These are phyloP conservation scores for Lepidotrigona ventralis DNA, from an alignment of 1,140 invertebrate genomes.

Conservation along the genomic window DNA sequence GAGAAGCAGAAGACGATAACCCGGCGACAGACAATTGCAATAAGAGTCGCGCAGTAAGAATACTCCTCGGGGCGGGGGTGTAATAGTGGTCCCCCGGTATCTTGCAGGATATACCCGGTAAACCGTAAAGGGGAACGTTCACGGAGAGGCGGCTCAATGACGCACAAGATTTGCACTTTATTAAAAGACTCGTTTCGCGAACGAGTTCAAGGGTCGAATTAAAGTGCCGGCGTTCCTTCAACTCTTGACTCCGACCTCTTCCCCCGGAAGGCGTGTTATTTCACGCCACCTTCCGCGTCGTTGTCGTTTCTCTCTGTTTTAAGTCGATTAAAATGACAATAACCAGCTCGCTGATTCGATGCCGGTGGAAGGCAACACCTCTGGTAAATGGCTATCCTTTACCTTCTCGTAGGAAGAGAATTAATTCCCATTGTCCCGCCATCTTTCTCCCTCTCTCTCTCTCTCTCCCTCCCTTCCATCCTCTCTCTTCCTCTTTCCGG, in stretches of 20 bases:
- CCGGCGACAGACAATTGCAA: slow-evolving; percentile 46
- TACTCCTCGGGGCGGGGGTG: slow-evolving; percentile 22
- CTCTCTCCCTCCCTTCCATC: too few species aligned
- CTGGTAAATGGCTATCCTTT: slow-evolving; percentile 33
- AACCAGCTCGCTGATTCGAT: slow-evolving; percentile 11
- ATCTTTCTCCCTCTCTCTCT: neutral
- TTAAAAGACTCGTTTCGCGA: slow-evolving; percentile 55
- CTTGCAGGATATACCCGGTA: slow-evolving; percentile 29
- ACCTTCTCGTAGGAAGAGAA: slow-evolving; percentile 36
- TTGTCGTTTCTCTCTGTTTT: neutral
- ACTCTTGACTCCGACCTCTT: too few species aligned
- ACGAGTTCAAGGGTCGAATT: slow-evolving; percentile 39
- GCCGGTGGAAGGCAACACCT: slow-evolving; percentile 19
- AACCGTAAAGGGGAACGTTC: slow-evolving; percentile 50
- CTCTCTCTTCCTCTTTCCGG: neutral
- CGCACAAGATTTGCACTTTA: slow-evolving; percentile 64
- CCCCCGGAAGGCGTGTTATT: slow-evolving; percentile 2
- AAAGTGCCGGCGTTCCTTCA: neutral
- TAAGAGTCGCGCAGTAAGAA: slow-evolving; percentile 50
- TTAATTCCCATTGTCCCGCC: slow-evolving; percentile 32
- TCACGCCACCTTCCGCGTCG: neutral
- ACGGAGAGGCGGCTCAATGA: slow-evolving; percentile 38
- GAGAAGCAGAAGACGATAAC: slow-evolving; percentile 40
- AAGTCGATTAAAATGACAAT: slow-evolving; percentile 42
- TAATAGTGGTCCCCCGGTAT: slow-evolving; percentile 8